Conservation (phyloP, 2,888 invertebrate genomes). For the Nymphalis urticae region DNA sequence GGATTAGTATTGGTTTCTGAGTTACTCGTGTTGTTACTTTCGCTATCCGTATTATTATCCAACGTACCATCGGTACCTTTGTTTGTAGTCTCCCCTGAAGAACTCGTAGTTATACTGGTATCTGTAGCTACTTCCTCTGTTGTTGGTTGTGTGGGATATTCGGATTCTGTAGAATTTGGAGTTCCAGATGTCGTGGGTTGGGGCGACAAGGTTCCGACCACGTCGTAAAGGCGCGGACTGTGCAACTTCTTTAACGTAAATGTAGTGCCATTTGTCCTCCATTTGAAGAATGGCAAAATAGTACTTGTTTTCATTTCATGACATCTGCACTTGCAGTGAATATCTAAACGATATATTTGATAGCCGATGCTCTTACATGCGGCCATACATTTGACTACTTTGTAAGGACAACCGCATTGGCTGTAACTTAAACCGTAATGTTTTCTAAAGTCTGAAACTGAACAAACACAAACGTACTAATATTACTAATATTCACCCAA, state of each 20-base stretch:
- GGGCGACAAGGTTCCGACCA: conserved; percentile 59
- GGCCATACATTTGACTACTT: conserved; percentile 64
- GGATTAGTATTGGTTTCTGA: no score
- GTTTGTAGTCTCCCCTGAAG: no score
- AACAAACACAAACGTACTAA: not conserved
- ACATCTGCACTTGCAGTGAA: conserved; percentile 61
- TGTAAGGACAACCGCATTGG: conserved; percentile 53
- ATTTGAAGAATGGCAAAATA: conserved; percentile 60
- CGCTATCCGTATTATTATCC: no score
- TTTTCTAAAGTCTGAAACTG: conserved; percentile 49
- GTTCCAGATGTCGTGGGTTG: conserved; percentile 14
- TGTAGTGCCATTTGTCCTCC: conserved; percentile 63
- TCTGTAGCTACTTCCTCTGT: not conserved
- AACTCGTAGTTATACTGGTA: no score
- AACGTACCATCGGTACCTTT: no score
- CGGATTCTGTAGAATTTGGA: not conserved
- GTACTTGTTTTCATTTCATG: conserved; percentile 59
- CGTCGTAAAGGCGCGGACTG: conserved; percentile 56
- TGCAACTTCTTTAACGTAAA: conserved; percentile 49
- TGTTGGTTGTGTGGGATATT: not conserved
- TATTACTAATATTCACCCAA: no score
- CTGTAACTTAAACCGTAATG: conserved; percentile 61
- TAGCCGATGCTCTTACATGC: conserved; percentile 65
- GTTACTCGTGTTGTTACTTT: no score
- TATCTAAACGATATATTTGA: conserved; percentile 56